Conservation (phyloP, 2,113 vertebrate species). For the Tyto alba region DNA sequence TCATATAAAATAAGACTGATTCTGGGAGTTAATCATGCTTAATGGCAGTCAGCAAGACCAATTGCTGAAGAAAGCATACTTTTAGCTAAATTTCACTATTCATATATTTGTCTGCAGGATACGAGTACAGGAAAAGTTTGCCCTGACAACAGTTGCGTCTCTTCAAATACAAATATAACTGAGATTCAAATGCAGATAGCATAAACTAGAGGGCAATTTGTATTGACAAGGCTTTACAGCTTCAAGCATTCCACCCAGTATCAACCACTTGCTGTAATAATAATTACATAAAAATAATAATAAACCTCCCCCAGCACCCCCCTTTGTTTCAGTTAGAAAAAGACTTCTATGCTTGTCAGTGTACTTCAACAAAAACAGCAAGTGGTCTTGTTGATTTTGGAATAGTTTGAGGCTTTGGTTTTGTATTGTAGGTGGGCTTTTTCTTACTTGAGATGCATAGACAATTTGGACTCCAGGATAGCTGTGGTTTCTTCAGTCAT, state of each 20-base stretch:
- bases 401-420: neutral
- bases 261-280: neutral
- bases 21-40: neutral
- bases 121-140: neutral
- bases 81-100: neutral
- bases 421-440: neutral
- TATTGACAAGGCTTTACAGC: neutral
- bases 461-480: neutral
- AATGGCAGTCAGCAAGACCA: neutral
- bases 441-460: neutral
- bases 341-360: neutral
- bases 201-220: neutral
- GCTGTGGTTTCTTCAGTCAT: neutral
- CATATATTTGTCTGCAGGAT: neutral
- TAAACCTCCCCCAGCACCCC: neutral
- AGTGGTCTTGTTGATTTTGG: neutral
- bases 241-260: neutral
- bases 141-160: neutral
- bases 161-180: neutral
- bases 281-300: neutral
- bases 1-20: neutral
- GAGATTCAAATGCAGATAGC: neutral
- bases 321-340: neutral
- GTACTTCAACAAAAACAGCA: neutral
- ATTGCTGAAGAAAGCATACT: neutral